These are phyloP conservation scores for Lutraria lutraria DNA, from an alignment of 2,888 invertebrate species.

Conservation along the genomic window DNA sequence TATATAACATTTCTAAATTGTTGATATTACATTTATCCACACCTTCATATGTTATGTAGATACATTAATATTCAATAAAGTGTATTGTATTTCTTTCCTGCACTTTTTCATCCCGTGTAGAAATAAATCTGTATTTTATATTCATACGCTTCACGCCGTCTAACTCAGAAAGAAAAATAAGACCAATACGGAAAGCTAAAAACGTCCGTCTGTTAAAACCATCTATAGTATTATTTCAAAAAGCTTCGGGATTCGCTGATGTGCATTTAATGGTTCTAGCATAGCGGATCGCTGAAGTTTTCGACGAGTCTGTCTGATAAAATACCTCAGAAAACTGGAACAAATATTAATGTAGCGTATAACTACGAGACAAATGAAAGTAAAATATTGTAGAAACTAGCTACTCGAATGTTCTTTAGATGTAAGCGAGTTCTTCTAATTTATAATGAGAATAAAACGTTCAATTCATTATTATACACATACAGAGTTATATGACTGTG, in stretches of 20 bases:
- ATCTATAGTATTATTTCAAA: conserved; percentile 59
- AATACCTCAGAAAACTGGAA: conserved; percentile 15
- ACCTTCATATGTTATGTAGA: neutral
- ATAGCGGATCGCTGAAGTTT: conserved; percentile 25
- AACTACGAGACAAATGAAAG: neutral
- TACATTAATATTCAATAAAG: neutral
- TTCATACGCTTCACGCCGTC: conserved; percentile 2
- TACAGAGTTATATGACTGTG: neutral
- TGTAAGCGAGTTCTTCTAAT: neutral
- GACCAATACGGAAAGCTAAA: neutral
- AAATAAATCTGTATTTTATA: conserved; percentile 2
- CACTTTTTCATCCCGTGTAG: conserved; percentile 6
- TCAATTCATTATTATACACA: neutral
- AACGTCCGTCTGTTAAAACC: conserved; percentile 48
- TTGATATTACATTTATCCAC: too few relatives aligned
- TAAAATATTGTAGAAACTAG: too few relatives aligned
- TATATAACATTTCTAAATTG: too few relatives aligned
- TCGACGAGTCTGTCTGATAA: conserved; percentile 24
- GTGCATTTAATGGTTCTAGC: conserved; percentile 53
- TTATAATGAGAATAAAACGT: neutral
- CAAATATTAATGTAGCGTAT: conserved; percentile 2
- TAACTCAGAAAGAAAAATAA: neutral
- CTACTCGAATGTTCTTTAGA: neutral
- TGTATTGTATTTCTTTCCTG: neutral
- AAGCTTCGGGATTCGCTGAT: conserved; percentile 43